A percentile compares a stretch with the other conserved stretches of the same genome.
These are phyloP conservation scores for Nymphicus hollandicus DNA, from an alignment of 2,113 vertebrate species.

Conservation along the genomic window DNA sequence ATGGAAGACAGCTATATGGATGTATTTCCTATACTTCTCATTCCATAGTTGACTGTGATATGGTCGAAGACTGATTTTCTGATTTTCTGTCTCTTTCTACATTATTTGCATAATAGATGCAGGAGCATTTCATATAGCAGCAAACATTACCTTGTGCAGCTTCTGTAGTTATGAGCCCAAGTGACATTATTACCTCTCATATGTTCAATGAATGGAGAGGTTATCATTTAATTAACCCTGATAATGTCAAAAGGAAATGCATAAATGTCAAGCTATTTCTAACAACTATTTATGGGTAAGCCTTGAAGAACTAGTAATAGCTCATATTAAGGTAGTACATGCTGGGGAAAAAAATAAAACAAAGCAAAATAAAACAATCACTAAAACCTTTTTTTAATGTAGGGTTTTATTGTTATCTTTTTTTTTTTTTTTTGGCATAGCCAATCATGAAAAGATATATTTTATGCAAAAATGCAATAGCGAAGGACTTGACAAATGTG, in stretches of 20 bases:
- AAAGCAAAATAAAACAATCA: background rate
- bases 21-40: background rate
- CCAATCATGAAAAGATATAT: background rate
- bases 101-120: background rate
- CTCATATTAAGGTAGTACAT: background rate
- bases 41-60: background rate
- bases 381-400: background rate
- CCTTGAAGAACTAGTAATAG: background rate
- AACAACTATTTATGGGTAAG: background rate
- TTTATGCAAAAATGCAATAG: background rate
- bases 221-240: constrained; percentile 68
- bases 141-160: background rate
- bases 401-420: background rate
- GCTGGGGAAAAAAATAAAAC: background rate
- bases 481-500: background rate
- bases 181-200: constrained; percentile 27
- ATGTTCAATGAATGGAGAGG: constrained; percentile 15
- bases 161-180: background rate
- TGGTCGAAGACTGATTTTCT: background rate
- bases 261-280: constrained; percentile 61
- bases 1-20: background rate
- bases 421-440: background rate
- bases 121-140: background rate
- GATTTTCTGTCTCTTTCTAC: background rate
- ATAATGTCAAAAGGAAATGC: constrained; percentile 65